These are phyloP conservation scores for Octonoba sinensis DNA, from an alignment of 2,888 invertebrate species.

Conservation along the genomic window DNA sequence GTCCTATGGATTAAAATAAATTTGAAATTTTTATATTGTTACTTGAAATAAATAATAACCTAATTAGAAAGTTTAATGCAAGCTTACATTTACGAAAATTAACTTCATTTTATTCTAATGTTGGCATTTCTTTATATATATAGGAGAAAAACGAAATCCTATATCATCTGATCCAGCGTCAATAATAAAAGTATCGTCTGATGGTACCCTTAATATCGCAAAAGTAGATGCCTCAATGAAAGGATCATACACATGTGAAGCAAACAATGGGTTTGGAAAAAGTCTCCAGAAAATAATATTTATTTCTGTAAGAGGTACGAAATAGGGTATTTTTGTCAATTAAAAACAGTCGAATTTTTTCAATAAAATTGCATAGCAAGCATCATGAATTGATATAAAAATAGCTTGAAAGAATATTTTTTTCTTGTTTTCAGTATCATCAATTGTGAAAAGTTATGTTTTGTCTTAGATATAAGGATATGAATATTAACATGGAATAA, in stretches of 20 bases:
- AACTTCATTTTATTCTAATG: too few relatives aligned
- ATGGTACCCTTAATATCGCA: constrained; percentile 22
- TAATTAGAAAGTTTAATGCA: too few relatives aligned
- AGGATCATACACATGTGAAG: constrained; percentile 55
- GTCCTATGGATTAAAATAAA: too few relatives aligned
- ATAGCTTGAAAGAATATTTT: background rate
- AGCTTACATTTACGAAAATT: too few relatives aligned
- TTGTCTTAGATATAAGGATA: too few relatives aligned
- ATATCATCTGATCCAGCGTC: constrained; percentile 20
- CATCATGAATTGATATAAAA: background rate
- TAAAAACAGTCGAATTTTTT: background rate
- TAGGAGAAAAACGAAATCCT: background rate
- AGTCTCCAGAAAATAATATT: constrained; percentile 32
- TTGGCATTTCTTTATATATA: too few relatives aligned
- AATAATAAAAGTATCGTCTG: background rate
- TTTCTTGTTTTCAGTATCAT: background rate
- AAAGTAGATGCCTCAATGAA: constrained; percentile 35
- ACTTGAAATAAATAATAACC: too few relatives aligned
- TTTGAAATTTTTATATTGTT: too few relatives aligned
- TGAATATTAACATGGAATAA: too few relatives aligned
- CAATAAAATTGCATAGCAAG: constrained; percentile 3
- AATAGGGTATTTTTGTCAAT: background rate
- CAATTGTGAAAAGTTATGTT: background rate
- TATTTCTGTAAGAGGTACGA: constrained; percentile 47
- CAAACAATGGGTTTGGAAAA: constrained; percentile 58